Percentiles rank a stretch among this genome's conserved stretches.
Conservation (phyloP, 2,888 invertebrate genomes). For the Drosophila monieri region DNA sequence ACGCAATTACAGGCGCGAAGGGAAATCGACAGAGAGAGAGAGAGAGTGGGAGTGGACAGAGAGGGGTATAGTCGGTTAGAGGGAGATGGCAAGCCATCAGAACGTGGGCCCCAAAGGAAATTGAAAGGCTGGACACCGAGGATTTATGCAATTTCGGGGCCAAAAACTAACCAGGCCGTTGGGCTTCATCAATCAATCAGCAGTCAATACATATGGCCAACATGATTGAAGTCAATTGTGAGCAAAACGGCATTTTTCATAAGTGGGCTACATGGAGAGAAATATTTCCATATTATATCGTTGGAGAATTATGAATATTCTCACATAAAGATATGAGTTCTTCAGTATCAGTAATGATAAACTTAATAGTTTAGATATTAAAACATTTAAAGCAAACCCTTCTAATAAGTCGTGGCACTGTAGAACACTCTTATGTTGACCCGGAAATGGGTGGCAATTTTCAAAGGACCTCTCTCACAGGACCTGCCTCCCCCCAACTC, state of each 20-base stretch:
- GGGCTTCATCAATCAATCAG: slow-evolving; percentile 54
- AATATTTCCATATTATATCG: background rate
- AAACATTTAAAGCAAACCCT: background rate
- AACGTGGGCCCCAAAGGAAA: slow-evolving; percentile 53
- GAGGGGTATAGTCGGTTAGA: background rate
- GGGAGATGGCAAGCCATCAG: slow-evolving; percentile 46
- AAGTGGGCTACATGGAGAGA: slow-evolving; percentile 47
- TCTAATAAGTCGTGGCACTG: background rate
- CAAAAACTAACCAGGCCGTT: slow-evolving; percentile 10
- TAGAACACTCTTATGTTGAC: slow-evolving; percentile 10
- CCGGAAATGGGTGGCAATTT: slow-evolving; percentile 16
- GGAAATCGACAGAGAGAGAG: background rate
- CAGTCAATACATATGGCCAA: slow-evolving; percentile 42
- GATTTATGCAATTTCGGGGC: slow-evolving; percentile 40
- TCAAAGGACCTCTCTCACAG: slow-evolving; percentile 2
- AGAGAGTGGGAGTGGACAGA: background rate
- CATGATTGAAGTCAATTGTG: slow-evolving; percentile 68
- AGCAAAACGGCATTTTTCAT: slow-evolving; percentile 62
- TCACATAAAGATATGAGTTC: background rate
- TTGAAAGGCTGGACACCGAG: slow-evolving; percentile 47
- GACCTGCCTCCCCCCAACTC: background rate
- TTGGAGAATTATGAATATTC: background rate
- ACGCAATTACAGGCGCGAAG: slow-evolving; percentile 66
- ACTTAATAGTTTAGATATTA: background rate
- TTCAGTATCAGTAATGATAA: background rate